A percentile compares a stretch with the other conserved stretches of the same genome.
Conservation (phyloP, 2,888 invertebrate species). For the Lasioglossum malachurum region DNA sequence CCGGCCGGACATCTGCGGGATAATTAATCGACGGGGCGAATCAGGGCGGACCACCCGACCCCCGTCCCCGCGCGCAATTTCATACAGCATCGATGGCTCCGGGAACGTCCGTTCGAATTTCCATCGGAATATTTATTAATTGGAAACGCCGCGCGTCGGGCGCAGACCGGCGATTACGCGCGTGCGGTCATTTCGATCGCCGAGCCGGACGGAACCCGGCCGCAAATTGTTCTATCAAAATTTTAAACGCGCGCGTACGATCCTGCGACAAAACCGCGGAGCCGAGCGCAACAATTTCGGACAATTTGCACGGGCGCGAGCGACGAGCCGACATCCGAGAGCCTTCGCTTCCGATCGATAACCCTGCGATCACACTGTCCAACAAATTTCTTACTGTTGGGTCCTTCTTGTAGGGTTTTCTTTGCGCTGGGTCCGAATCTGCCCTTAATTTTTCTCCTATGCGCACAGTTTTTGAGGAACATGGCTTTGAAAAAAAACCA, state of each 20-base stretch:
- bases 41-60: not conserved
- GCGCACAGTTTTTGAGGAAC: too few species aligned
- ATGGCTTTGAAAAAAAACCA: too few species aligned
- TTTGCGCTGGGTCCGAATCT: too few species aligned
- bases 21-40: conserved; percentile 3
- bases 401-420: too few species aligned
- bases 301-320: not conserved
- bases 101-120: not conserved
- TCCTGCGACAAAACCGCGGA: not conserved
- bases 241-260: not conserved
- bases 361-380: too few species aligned
- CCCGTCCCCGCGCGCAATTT: not conserved
- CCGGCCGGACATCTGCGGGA: not conserved
- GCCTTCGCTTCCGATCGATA: not conserved
- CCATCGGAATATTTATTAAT: conserved; percentile 10
- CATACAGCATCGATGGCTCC: not conserved
- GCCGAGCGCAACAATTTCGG: not conserved
- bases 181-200: conserved; percentile 7
- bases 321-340: not conserved
- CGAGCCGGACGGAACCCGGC: not conserved
- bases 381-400: too few species aligned
- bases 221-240: conserved; percentile 15
- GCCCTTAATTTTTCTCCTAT: too few species aligned
- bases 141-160: not conserved
- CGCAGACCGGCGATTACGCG: not conserved